A percentile compares a stretch with the other conserved stretches of the same genome.
phyloP scores from a whole-genome alignment of 2,797 vertebrate species.

The Aldrovandia affinis region DNA sequence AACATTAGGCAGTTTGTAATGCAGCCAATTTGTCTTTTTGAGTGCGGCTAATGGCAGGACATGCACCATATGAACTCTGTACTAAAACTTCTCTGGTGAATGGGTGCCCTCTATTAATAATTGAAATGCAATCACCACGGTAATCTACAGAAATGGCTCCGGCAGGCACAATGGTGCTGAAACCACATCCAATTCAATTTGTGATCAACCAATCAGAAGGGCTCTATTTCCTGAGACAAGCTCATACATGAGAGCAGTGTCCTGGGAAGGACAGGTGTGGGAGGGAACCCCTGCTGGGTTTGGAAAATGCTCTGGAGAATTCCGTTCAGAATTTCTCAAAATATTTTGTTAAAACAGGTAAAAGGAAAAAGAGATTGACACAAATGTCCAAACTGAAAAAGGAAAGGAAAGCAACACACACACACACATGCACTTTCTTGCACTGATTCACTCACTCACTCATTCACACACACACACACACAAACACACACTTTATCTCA shows the following conservation, averaged over 20 bases:
- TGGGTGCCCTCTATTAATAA: slow-evolving; percentile 69
- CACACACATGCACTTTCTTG: background rate
- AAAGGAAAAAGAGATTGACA: background rate
- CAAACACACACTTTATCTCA: background rate
- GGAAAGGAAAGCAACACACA: background rate
- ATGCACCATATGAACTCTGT: slow-evolving; percentile 59
- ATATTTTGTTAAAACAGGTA: too few species aligned
- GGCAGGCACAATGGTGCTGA: slow-evolving; percentile 61
- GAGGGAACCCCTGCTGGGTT: background rate
- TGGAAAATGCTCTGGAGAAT: background rate
- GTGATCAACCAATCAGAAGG: slow-evolving; percentile 67
- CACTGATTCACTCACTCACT: too few species aligned
- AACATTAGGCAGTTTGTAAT: slow-evolving; percentile 72
- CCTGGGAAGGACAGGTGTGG: background rate
- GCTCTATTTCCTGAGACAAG: slow-evolving; percentile 39
- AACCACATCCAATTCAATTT: slow-evolving; percentile 67
- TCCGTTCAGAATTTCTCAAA: too few species aligned
- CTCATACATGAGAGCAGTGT: background rate
- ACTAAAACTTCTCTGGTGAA: slow-evolving; percentile 42
- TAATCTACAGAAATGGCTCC: slow-evolving; percentile 62
- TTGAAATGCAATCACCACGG: slow-evolving; percentile 67
- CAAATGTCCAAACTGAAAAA: background rate
- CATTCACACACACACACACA: too few species aligned
- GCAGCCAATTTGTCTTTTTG: slow-evolving; percentile 76
- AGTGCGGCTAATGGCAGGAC: slow-evolving; percentile 72